phyloP scores from a whole-genome alignment of 2,113 vertebrate species.

The Okapia johnstoni region DNA sequence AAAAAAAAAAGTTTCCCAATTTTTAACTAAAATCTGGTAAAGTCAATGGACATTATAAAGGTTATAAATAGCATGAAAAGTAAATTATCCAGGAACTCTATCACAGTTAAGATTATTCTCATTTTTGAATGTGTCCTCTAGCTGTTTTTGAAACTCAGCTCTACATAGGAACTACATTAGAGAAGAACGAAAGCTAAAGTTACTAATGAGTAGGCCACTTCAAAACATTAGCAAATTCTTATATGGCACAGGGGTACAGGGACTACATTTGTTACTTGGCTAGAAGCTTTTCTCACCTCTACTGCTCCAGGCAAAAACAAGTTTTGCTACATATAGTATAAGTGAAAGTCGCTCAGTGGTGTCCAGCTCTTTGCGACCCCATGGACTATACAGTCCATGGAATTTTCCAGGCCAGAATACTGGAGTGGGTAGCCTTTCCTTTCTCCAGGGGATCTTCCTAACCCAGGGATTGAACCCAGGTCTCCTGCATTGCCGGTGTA shows the following conservation, averaged over 20 bases:
- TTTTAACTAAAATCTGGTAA: not conserved
- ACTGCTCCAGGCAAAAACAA: not conserved
- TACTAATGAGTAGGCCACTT: not conserved
- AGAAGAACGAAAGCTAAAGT: not conserved
- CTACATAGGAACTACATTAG: not conserved
- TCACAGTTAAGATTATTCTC: not conserved
- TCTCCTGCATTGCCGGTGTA: not conserved
- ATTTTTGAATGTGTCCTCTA: not conserved
- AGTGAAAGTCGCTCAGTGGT: not conserved
- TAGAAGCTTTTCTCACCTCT: not conserved
- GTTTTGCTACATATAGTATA: not conserved
- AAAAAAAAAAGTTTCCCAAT: not conserved
- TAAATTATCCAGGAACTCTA: not conserved
- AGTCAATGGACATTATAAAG: not conserved
- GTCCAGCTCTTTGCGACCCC: not conserved
- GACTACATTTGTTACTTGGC: rapidly evolving
- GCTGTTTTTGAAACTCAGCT: not conserved
- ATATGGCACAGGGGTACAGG: not conserved
- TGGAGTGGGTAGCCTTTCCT: not conserved
- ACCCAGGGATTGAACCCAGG: not conserved
- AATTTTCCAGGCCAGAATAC: not conserved
- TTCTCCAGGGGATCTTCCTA: not conserved
- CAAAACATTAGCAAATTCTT: not conserved
- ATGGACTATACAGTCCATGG: not conserved
- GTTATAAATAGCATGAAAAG: not conserved